Percentiles rank a stretch among this genome's conserved stretches.
phyloP scores from a whole-genome alignment of 2,797 vertebrate genomes.

The Pelodytes ibericus region DNA sequence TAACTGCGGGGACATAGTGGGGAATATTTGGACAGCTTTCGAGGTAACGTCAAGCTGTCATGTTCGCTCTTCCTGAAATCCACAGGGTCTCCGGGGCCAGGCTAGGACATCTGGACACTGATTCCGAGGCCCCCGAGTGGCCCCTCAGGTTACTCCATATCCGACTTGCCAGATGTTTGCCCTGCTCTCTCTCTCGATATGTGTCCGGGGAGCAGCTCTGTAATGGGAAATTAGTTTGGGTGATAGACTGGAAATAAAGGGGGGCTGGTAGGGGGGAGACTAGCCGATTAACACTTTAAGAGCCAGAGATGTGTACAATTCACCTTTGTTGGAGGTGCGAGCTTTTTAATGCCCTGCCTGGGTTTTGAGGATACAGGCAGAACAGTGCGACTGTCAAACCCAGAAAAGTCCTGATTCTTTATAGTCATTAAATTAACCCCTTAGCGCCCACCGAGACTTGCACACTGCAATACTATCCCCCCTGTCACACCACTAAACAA shows the following conservation, averaged over 20 bases:
- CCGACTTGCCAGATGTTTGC: neutral
- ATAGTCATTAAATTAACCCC: too few species aligned
- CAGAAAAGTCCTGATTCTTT: too few species aligned
- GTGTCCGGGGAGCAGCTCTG: neutral
- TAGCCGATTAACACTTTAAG: neutral
- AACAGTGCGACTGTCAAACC: too few species aligned
- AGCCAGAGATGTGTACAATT: neutral
- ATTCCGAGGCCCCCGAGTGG: neutral
- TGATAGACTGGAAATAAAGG: neutral
- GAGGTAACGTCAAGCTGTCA: slow-evolving; percentile 14
- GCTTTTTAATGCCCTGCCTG: too few species aligned
- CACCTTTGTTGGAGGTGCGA: neutral
- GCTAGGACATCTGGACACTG: slow-evolving; percentile 20
- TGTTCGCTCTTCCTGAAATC: slow-evolving; percentile 14
- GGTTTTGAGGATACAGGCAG: too few species aligned
- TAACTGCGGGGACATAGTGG: neutral
- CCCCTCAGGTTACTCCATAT: slow-evolving; percentile 1
- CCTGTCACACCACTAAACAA: too few species aligned
- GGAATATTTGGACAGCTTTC: slow-evolving; percentile 3
- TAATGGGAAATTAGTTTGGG: slow-evolving; percentile 11
- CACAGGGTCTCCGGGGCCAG: neutral
- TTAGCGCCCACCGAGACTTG: too few species aligned
- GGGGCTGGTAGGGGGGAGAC: neutral
- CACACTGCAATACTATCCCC: too few species aligned
- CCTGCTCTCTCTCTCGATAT: neutral